phyloP scores from a whole-genome alignment of 2,113 vertebrate genomes.

The Limanda limanda region DNA sequence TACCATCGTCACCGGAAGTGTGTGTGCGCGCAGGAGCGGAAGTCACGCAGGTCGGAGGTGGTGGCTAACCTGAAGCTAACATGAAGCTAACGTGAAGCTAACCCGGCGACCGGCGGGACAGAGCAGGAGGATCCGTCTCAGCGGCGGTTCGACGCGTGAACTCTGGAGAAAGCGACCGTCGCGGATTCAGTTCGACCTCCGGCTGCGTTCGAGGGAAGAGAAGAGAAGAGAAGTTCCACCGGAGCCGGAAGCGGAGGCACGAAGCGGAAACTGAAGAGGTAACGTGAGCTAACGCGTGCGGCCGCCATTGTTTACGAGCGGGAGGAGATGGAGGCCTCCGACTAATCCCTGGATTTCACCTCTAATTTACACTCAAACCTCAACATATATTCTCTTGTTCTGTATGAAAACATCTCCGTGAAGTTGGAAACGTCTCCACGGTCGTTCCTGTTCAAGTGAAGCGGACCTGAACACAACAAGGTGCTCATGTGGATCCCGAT shows the following conservation, averaged over 20 bases:
- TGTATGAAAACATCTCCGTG: no score
- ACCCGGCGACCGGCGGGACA: neutral
- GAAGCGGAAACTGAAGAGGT: conserved; percentile 35
- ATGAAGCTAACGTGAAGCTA: neutral
- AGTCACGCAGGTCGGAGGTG: conserved; percentile 5
- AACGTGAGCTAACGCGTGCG: conserved; percentile 50
- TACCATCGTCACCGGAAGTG: conserved; percentile 9
- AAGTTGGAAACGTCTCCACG: no score
- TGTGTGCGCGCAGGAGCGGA: conserved; percentile 51
- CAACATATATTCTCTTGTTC: no score
- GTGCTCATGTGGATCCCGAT: no score
- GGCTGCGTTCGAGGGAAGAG: neutral
- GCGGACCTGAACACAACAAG: no score
- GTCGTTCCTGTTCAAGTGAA: no score
- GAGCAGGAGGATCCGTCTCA: neutral
- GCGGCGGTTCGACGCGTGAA: neutral
- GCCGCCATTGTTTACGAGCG: conserved; percentile 73
- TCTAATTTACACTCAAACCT: neutral
- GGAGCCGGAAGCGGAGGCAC: conserved; percentile 1
- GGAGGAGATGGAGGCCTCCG: conserved; percentile 37
- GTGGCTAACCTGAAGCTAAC: conserved; percentile 1
- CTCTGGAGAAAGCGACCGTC: fast-evolving
- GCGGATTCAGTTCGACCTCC: fast-evolving
- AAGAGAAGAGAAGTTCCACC: neutral
- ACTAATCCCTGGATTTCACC: neutral